These are phyloP conservation scores for Embidobia sp. DNA, from an alignment of 2,888 invertebrate species.

Conservation along the genomic window DNA sequence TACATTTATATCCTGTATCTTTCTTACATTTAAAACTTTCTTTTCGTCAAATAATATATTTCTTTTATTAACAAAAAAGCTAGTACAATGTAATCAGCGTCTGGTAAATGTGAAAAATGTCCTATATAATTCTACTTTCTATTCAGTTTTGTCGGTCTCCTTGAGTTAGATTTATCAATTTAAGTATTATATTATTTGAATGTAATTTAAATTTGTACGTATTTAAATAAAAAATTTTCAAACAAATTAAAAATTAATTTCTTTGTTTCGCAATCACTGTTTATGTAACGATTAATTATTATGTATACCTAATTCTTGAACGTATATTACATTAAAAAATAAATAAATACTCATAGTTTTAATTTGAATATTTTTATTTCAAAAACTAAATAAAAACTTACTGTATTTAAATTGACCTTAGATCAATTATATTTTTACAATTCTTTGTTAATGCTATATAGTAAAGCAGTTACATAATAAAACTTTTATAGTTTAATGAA, in stretches of 20 bases:
- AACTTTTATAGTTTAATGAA: too few relatives aligned
- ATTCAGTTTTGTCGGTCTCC: conserved; percentile 18
- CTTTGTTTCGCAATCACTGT: too few relatives aligned
- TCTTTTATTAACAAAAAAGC: conserved; percentile 31
- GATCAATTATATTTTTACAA: too few relatives aligned
- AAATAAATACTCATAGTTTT: background rate
- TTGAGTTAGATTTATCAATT: conserved; percentile 24
- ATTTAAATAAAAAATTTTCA: conserved; percentile 54
- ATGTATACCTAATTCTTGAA: too few relatives aligned
- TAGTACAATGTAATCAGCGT: conserved; percentile 4
- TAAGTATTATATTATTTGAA: conserved; percentile 43
- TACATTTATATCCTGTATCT: conserved; percentile 34
- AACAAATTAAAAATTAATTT: too few relatives aligned
- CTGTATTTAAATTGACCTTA: too few relatives aligned
- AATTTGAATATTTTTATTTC: conserved; percentile 7
- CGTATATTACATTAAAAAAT: conserved; percentile 1
- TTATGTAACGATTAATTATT: too few relatives aligned
- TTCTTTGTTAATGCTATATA: too few relatives aligned
- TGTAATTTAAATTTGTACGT: conserved; percentile 47
- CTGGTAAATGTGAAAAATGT: conserved; percentile 23
- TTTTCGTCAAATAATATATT: conserved; percentile 18
- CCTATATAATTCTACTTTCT: conserved; percentile 12
- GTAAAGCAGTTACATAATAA: too few relatives aligned
- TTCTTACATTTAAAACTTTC: conserved; percentile 31
- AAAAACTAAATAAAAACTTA: conserved; percentile 9